These are phyloP conservation scores for Macaria liturata DNA, from an alignment of 2,888 invertebrate species.

Conservation along the genomic window DNA sequence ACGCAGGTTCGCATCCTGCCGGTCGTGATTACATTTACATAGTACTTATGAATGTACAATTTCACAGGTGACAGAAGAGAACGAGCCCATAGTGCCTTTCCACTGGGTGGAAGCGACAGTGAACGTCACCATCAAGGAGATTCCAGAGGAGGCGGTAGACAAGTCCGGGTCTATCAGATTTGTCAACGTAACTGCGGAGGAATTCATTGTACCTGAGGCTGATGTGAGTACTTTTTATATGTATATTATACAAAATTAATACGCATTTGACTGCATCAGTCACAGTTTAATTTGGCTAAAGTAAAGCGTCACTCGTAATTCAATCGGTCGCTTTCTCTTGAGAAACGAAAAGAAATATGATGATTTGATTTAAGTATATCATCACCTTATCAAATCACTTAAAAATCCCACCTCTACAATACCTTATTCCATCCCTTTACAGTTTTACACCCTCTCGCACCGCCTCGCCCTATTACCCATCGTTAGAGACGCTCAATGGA, in stretches of 20 bases:
- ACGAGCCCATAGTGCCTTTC: constrained; percentile 78
- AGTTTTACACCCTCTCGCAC: constrained; percentile 12
- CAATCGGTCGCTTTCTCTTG: too few relatives aligned
- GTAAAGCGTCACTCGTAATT: too few relatives aligned
- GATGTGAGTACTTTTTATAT: constrained; percentile 63
- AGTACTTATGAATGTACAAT: too few relatives aligned
- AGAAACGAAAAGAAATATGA: too few relatives aligned
- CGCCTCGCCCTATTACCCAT: constrained; percentile 12
- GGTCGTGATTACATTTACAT: too few relatives aligned
- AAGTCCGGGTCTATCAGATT: constrained; percentile 97
- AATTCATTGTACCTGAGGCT: constrained; percentile 88
- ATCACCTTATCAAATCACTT: too few relatives aligned
- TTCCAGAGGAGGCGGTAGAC: constrained; percentile 95
- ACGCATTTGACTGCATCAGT: too few relatives aligned
- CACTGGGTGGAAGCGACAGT: constrained; percentile 93
- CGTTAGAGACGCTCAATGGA: constrained; percentile 14
- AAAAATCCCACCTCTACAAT: neutral
- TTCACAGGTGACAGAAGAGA: constrained; percentile 86
- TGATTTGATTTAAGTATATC: too few relatives aligned
- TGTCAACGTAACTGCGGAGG: constrained; percentile 90
- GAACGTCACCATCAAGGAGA: constrained; percentile 92
- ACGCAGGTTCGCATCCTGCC: too few relatives aligned
- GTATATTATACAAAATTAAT: too few relatives aligned
- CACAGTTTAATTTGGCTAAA: too few relatives aligned
- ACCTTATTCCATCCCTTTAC: constrained; percentile 4